Base-by-base conservation (phyloP, 2,113 vertebrate genomes). In the Cromileptes altivelis region DNA sequence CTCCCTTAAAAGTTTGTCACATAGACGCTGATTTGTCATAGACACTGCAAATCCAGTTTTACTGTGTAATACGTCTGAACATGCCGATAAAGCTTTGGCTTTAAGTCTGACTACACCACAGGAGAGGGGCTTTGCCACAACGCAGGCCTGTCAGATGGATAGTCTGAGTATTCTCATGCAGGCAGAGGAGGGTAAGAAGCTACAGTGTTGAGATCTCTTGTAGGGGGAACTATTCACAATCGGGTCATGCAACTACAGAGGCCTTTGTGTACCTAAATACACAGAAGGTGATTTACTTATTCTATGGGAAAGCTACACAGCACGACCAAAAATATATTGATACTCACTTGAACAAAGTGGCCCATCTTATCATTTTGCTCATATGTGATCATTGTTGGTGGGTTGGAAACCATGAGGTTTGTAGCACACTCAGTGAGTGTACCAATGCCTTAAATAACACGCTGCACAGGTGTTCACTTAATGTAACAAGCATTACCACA, bases 1-100 rank as follows among this genome's bases (percentile, higher is more conserved):
- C 80, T 82, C 78, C 61, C 40, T 78, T 55, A 88, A 84, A 92
- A 89, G 80, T 93, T 90, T 94, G 88, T 87, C 86, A 92, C 74
- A 81, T 85, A 65, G 85, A 87, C 62, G 40, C 82, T 81, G 90
- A 92, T 91, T 93, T 92, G 91, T 90, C 91, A 90, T 81, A 82
- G 86, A 92, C 80, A 89, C 57, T 78, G 78, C 71, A 88, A 94
- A 95, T 90, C 90, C 85, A 88, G 76, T 91, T 92, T 93, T 93
- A 90, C 83, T 86, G 85, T 93, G 89, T 93, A 93, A 93, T 92
- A 53, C 73, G 14, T 86, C 79, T 91, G 89, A 91, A 88, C 79
- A 67, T 82, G 75, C 74, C 72, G 42, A 75, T 81, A 89, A 89
- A 90, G 81, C 89, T 85, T 78, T 88, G 81, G 82, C 79, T 89